Evolutionary conservation across 2,888 invertebrate genomes (phyloP).

Genomic region (Eristalis intricaria): DNA sequence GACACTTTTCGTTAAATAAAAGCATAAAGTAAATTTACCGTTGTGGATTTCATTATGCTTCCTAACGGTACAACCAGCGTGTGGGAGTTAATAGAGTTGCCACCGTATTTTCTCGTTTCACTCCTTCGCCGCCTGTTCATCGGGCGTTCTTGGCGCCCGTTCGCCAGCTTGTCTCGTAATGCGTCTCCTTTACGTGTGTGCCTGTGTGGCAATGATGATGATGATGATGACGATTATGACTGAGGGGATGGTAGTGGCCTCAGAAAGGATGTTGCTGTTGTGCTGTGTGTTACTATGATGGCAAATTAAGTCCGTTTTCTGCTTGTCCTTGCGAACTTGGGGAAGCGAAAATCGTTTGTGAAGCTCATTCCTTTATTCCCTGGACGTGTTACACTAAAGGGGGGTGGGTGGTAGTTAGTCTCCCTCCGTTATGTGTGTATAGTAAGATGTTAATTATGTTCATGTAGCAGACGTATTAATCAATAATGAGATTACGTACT

Average conservation of each 20-base stretch:
- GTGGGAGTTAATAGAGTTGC: constrained; percentile 45
- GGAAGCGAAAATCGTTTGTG: constrained; percentile 22
- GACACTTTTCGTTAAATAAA: constrained; percentile 66
- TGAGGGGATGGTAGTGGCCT: neutral
- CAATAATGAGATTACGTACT: constrained; percentile 31
- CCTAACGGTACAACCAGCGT: constrained; percentile 15
- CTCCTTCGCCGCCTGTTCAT: neutral
- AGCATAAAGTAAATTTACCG: constrained; percentile 64
- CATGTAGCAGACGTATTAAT: constrained; percentile 32
- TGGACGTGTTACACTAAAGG: neutral
- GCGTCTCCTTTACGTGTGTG: neutral
- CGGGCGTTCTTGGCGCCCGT: neutral
- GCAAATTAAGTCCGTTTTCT: constrained; percentile 58
- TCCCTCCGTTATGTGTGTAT: neutral
- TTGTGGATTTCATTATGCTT: constrained; percentile 45
- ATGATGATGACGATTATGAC: constrained; percentile 36
- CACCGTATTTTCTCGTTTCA: constrained; percentile 22
- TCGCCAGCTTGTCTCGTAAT: neutral
- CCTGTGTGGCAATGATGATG: constrained; percentile 1
- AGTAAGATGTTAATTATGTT: constrained; percentile 7
- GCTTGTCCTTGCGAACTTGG: constrained; percentile 19
- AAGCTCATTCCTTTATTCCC: constrained; percentile 3
- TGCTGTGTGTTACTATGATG: constrained; percentile 16
- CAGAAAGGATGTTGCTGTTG: neutral
- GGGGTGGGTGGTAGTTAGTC: neutral